Base-by-base conservation (phyloP, 2,113 vertebrate species). In the Strix uralensis region DNA sequence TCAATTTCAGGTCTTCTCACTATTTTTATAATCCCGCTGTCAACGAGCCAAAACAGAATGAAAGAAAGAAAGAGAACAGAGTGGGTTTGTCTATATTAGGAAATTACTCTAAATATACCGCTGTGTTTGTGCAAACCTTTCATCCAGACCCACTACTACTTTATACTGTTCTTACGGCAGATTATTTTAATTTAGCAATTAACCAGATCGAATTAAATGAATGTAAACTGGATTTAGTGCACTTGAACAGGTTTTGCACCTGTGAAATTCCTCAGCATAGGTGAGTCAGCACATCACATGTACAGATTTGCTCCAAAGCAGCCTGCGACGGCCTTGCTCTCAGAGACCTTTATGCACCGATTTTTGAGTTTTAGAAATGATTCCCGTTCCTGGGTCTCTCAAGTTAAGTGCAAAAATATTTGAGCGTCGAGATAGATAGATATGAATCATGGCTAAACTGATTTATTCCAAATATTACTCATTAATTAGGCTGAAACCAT, bases 291-390 rank as follows among this genome's bases (percentile, higher is more conserved):
- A 22, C 79, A 29, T 1, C 18, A 10, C 47, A 6, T 5, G 59
- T 5, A 1, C n/a, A 22, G 30, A 4, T 59, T 30, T 7, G 27
- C 13, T 8, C 36, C 49, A 4, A 9, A 23, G n/a, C 29, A 1
- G 22, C 51, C 14, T 13, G 21, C 0, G 2, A 7, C 2, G n/a
- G 30, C 47, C 29, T 32, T 17, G 34, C 38, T 38, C 87, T 27
- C 72, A 5, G n/a, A 42, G 11, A n/a, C 15, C 10, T 71, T 54
- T 4, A 3, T 2, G 22, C 17, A 14, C 13, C 1, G 0, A 2
- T 47, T 80, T 75, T 47, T 2, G 26, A 3, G 3, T 42, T 87
- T 51, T 7, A 10, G 47, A 29, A 15, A 61, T 47, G 5, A 46
- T 79, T 59, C n/a, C 57, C 2, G 0, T 17, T n/a, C 21, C 40